phyloP scores from a whole-genome alignment of 2,113 vertebrate species.

The Podocnemis expansa region DNA sequence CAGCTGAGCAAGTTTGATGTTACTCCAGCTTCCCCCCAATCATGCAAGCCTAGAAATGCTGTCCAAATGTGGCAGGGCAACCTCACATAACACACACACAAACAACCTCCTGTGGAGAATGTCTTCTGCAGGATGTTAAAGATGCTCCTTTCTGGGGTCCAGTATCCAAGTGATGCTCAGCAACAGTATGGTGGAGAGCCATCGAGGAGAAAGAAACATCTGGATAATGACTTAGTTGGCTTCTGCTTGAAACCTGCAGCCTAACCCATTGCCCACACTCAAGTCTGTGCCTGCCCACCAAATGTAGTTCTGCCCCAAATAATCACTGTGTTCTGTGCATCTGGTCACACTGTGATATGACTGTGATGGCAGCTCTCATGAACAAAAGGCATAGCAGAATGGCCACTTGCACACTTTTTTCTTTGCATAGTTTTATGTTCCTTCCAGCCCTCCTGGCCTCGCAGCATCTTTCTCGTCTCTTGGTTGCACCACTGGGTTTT shows the following conservation, averaged over 20 bases:
- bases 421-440: neutral
- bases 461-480: neutral
- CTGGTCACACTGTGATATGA: neutral
- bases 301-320: neutral
- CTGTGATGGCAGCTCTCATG: neutral
- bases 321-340: neutral
- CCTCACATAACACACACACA: neutral
- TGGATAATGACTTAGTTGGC: neutral
- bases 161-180: neutral
- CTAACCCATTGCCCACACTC: neutral
- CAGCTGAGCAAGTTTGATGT: neutral
- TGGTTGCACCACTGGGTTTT: neutral
- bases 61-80: neutral
- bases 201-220: neutral
- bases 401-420: neutral
- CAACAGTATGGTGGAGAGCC: neutral
- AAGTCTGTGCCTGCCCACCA: neutral
- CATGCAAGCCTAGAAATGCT: neutral
- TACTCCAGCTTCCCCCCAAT: neutral
- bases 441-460: neutral
- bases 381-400: neutral
- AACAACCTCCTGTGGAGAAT: neutral
- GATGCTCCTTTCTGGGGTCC: neutral
- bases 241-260: neutral
- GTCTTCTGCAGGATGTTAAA: neutral